phyloP scores from a whole-genome alignment of 2,888 invertebrate species.

The Pterostichus madidus region DNA sequence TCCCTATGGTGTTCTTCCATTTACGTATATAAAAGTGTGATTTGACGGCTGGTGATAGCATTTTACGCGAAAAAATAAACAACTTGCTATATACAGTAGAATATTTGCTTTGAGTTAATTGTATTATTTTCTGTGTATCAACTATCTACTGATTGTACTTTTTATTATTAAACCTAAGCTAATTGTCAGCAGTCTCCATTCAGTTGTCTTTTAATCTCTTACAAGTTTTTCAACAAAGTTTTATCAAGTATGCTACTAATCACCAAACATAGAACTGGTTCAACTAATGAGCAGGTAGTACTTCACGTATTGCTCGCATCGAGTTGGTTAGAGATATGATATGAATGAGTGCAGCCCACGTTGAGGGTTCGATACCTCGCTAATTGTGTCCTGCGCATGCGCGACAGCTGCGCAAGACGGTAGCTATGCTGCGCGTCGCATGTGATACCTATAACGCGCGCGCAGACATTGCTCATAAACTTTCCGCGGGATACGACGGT shows the following conservation, averaged over 20 bases:
- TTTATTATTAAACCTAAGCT: not conserved
- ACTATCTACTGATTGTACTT: no score
- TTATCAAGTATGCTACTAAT: slow-evolving; percentile 12
- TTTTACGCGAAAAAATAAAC: no score
- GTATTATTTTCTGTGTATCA: no score
- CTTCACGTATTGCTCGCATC: not conserved
- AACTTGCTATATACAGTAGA: no score
- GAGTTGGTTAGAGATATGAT: slow-evolving; percentile 44
- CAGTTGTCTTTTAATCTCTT: slow-evolving; percentile 23
- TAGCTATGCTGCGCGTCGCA: not conserved
- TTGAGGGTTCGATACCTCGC: slow-evolving; percentile 14
- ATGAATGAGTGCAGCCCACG: slow-evolving; percentile 59
- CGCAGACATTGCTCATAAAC: slow-evolving; percentile 1
- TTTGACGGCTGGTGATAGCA: no score
- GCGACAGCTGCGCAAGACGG: slow-evolving; percentile 5
- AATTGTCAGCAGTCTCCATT: slow-evolving; percentile 22
- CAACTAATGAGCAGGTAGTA: slow-evolving; percentile 23
- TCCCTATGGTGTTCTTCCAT: no score
- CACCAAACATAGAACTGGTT: slow-evolving; percentile 22
- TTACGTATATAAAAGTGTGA: no score
- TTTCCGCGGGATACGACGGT: slow-evolving; percentile 13
- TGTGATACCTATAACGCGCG: slow-evolving; percentile 28
- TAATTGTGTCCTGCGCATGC: slow-evolving; percentile 55
- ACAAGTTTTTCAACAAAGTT: slow-evolving; percentile 37
- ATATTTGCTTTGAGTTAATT: no score